Base-by-base conservation (phyloP, 53 echinoderm and acorn worm species). In the Crossaster papposus region DNA sequence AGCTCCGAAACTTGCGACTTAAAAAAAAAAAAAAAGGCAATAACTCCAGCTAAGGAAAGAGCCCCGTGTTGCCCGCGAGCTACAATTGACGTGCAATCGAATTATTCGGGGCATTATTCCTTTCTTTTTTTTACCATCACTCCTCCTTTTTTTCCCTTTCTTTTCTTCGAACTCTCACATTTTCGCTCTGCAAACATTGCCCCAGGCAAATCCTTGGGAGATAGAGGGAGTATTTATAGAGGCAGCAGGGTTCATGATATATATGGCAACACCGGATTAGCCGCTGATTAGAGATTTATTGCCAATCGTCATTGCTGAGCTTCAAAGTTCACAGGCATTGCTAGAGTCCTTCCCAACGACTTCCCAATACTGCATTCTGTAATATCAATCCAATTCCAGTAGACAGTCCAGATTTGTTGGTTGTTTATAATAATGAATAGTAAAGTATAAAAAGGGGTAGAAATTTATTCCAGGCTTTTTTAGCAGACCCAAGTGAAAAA, bases 21-120 rank as follows among this genome's bases (percentile, higher is more conserved):
- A 44, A 44, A 44, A 44, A 44, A 44, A 44, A 38, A 38, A 44
- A 44, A 85, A 85, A 73, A 23, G 34, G 74, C 85, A 44, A 73
- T 85, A 85, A 85, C 9, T 85, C 34, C 29, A 33, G 55, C n/a
- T 20, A 52, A 73, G 14, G 54, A 44, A 73, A 44, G 85, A 37
- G 44, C 44, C 44, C 85, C 32, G 72, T 72, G 54, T n/a, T 72
- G 65, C 88, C 72, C 36, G 13, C 44, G 13, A 30, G 70, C 28
- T 32, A 29, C 62, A 63, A 81, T 89, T 37, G 37, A 70, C 68
- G 30, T 38, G 64, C 76, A 44, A 78, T 83, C 77, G n/a, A n/a
- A n/a, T 64, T 38, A 70, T 91, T 83, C 37, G n/a, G 65, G 38
- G 83, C 78, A 72, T 89, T 83, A 33, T 83, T 54, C 79, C 55